Conservation (phyloP, 1,140 invertebrate species). For the Planococcus citri region DNA sequence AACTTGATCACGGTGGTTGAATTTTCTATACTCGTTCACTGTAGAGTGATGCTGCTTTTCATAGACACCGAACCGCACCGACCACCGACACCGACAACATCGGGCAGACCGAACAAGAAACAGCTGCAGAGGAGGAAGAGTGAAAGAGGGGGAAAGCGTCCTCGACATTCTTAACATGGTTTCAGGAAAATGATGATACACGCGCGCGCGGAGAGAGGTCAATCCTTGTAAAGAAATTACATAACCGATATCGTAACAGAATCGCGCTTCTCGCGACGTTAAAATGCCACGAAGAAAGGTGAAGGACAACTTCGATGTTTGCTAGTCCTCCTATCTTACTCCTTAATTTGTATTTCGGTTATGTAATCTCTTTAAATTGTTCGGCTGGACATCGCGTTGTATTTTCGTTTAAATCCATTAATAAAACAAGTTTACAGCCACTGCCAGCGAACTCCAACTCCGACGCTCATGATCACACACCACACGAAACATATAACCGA, state of each 20-base stretch:
- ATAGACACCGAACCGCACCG: too few relatives aligned
- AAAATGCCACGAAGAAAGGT: conserved; percentile 10
- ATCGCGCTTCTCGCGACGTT: background rate
- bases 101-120: too few relatives aligned
- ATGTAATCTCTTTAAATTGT: conserved; percentile 9
- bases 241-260: background rate
- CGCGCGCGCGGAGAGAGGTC: background rate
- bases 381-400: background rate
- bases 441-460: too few relatives aligned
- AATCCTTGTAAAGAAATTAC: conserved; percentile 13
- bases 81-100: too few relatives aligned
- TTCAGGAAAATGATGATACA: background rate
- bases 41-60: too few relatives aligned
- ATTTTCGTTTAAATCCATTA: background rate
- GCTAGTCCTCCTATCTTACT: background rate
- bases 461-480: too few relatives aligned
- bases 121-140: too few relatives aligned
- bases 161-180: background rate
- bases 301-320: conserved; percentile 2
- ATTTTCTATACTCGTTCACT: too few relatives aligned
- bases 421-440: conserved; percentile 8
- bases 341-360: conserved; percentile 2
- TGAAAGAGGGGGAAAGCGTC: background rate
- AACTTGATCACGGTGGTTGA: too few relatives aligned
- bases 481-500: too few relatives aligned